Percentiles rank a stretch among this genome's conserved stretches.
phyloP scores from a whole-genome alignment of 2,888 invertebrate genomes.

The Nasonovia ribisnigri region DNA sequence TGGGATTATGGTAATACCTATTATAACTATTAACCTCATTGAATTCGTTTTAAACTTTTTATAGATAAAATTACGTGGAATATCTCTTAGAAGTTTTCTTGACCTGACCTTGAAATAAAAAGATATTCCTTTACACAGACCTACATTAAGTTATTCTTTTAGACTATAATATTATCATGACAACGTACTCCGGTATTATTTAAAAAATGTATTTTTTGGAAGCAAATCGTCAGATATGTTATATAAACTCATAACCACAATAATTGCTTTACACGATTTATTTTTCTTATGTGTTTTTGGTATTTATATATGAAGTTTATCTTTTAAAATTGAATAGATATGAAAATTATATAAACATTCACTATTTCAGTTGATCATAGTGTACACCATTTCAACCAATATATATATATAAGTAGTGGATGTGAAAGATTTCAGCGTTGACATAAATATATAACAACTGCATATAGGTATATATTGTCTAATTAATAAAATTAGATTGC shows the following conservation, averaged over 20 bases:
- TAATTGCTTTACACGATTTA: background rate
- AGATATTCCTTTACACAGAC: background rate
- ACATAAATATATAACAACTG: background rate
- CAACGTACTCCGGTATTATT: background rate
- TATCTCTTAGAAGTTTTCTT: background rate
- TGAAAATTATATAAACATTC: background rate
- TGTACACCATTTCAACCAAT: background rate
- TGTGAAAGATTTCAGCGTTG: background rate
- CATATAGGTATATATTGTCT: background rate
- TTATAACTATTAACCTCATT: background rate
- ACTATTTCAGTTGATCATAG: background rate
- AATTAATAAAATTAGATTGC: background rate
- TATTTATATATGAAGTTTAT: background rate
- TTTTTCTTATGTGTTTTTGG: background rate
- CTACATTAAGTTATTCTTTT: background rate
- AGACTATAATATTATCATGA: background rate
- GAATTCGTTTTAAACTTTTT: background rate
- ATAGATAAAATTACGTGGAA: background rate
- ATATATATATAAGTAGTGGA: background rate
- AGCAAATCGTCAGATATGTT: background rate
- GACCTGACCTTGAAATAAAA: background rate
- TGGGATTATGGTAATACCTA: background rate
- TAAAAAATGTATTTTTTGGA: background rate
- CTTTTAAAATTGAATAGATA: background rate
- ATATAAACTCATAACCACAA: background rate